Evolutionary conservation across 2,888 invertebrate genomes (phyloP), one percentile per base, ranked within the genome.

Genomic region (Apamea sordens): DNA sequence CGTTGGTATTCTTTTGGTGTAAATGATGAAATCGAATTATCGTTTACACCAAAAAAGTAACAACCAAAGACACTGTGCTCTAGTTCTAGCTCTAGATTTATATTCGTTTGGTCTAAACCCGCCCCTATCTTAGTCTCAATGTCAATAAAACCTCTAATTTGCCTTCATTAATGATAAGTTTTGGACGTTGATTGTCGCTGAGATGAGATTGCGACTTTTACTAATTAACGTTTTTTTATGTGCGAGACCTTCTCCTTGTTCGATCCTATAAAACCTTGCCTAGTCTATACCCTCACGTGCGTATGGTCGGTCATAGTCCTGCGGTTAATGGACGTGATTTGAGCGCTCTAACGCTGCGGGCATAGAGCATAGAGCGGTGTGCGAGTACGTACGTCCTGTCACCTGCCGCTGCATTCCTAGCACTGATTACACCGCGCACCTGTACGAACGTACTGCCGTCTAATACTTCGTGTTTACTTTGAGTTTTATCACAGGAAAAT

Each of bases 281-380:
- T 24, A 13, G 50, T 93, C 89, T 90, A 79, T 2, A 21, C 0
- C 13, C 91, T 91, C 70, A 21, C 90, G 89, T 80, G 82, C 92
- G 94, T 95, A 90, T 93, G 91, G 90, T 85, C 93, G 96, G 96
- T 95, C 95, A 94, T 94, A 96, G 96, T 96, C 96, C 96, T 96
- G 95, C 90, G 94, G 95, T 95, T 95, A 95, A 94, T 95, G 94
- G 95, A 94, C 94, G 95, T 96, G 96, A 96, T 96, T 96, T 95
- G 95, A 96, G 94, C 92, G 92, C 90, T 93, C 93, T 94, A 94
- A 93, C 93, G 94, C 94, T 92, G 94, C 92, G 89, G 89, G 92
- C 92, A 86, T 85, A 89, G 89, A 86, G 87, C 89, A 88, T 88
- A 89, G 82, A 89, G 84, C 89, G 89, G 86, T 90, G 89, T 86